Evolutionary conservation across 1,140 invertebrate genomes (phyloP).

Genomic region (Procambarus virginalis): DNA sequence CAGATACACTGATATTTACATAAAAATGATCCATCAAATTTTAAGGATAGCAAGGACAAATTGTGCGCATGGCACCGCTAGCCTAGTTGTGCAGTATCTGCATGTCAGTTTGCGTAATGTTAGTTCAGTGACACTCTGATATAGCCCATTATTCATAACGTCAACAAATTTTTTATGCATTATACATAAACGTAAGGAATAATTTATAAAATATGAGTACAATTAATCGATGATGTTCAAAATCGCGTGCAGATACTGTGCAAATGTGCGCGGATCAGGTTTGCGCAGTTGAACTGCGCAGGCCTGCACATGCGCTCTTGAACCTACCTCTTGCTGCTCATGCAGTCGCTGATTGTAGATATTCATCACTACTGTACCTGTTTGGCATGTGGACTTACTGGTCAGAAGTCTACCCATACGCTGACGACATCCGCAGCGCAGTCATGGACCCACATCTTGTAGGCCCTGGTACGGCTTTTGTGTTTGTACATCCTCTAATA

Average conservation of each 20-base stretch:
- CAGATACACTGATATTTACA: too few species aligned
- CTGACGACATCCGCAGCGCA: neutral
- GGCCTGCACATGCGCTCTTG: constrained; percentile 27
- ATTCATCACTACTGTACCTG: neutral
- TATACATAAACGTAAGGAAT: too few species aligned
- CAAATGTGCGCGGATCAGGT: neutral
- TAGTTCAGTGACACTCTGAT: too few species aligned
- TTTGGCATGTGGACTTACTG: neutral
- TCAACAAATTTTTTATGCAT: too few species aligned
- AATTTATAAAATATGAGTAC: too few species aligned
- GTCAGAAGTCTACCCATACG: neutral
- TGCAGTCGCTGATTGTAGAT: constrained; percentile 20
- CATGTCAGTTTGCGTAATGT: too few species aligned
- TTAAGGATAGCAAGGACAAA: too few species aligned
- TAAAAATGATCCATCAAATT: too few species aligned
- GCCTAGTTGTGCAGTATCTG: too few species aligned
- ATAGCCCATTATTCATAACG: too few species aligned
- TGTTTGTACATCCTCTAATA: neutral
- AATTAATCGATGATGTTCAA: neutral
- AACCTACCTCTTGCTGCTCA: constrained; percentile 1
- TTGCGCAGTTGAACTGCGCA: constrained; percentile 19
- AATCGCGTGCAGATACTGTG: neutral
- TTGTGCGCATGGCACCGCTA: too few species aligned
- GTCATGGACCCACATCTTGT: neutral
- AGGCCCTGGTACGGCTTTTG: constrained; percentile 2